These are phyloP conservation scores for Phymorhynchus buccinoides DNA, from an alignment of 1,140 invertebrate genomes.

Conservation along the genomic window DNA sequence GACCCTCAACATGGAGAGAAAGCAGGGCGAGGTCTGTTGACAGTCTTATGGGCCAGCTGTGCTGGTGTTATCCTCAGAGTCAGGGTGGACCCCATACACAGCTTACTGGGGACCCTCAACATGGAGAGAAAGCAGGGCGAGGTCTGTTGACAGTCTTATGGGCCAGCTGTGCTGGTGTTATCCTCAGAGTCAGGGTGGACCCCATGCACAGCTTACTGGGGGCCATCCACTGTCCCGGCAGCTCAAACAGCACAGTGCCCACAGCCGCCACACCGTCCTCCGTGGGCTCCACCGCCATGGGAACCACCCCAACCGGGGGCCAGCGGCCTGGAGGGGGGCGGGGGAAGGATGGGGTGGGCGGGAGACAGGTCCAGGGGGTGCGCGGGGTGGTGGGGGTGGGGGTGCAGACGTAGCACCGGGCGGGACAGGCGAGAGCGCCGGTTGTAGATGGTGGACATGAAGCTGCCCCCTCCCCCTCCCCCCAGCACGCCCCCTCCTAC, in stretches of 20 bases:
- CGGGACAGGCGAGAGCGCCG: slow-evolving; percentile 36
- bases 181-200: slow-evolving; percentile 67
- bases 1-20: no score
- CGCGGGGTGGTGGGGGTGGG: background rate
- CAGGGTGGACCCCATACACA: no score
- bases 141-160: slow-evolving; percentile 46
- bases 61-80: no score
- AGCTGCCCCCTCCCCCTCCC: slow-evolving; percentile 38
- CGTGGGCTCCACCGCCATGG: slow-evolving; percentile 90
- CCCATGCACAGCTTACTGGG: slow-evolving; percentile 69
- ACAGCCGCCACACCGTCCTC: slow-evolving; percentile 90
- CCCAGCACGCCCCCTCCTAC: slow-evolving; percentile 19
- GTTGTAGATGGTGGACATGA: slow-evolving; percentile 42
- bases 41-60: no score
- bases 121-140: slow-evolving; percentile 50
- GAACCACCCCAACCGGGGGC: slow-evolving; percentile 79
- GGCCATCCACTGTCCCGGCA: slow-evolving; percentile 77
- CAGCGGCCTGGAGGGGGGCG: slow-evolving; percentile 7
- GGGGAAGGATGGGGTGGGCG: background rate
- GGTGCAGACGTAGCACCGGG: slow-evolving; percentile 15
- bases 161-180: slow-evolving; percentile 35
- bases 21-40: no score
- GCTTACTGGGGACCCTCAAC: no score
- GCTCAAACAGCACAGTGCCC: slow-evolving; percentile 88
- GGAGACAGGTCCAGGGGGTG: slow-evolving; percentile 19